Base-by-base conservation (phyloP, 37 sponge, comb jelly and placozoan genomes). In the Haliclona indistincta region DNA sequence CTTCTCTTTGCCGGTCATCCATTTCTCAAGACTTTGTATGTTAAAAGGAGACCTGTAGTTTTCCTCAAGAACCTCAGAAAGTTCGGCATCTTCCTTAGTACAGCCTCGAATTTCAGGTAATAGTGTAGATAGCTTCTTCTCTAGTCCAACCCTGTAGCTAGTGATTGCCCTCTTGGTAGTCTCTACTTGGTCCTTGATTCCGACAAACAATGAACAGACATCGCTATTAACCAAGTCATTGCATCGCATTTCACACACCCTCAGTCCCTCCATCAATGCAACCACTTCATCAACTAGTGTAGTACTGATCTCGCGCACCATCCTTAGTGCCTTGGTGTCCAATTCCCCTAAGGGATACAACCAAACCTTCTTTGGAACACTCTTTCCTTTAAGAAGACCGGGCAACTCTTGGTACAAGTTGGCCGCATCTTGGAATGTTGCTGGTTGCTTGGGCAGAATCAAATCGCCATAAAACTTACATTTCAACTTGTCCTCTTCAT, bases 381-480 rank as follows among this genome's bases (percentile, higher is more conserved):
- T n/a, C 22, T 58, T 58, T n/a, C 20, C 36, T 17, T 6, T 17
- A 20, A 67, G 3, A 1, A 52, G 39, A 34, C 28, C 0, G 2
- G 79, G 79, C 25, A 78, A 34, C 68, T 78, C 69, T 32, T 29
- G 43, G 55, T 45, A 81, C 2, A 71, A 2, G 3, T 71, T 53
- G 3, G 62, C 28, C 1, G 82, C 73, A 41, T 81, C 82, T 43
- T 71, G 36, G 35, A 69, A 81, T 4, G 66, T 63, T 25, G 73
- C 20, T 15, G 82, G 82, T 63, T 81, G 47, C 2, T n/a, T 2
- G 3, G 8, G 23, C 41, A 72, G 35, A 19, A 64, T 23, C 4
- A 81, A 33, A 45, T 81, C 82, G 30, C 82, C 65, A 73, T 73
- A 63, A 49, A 73, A 71, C 43, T 43, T 71, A 40, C 82, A 81